A percentile compares a stretch with the other conserved stretches of the same genome.
These are phyloP conservation scores for Lepisosteus osseus DNA, from an alignment of 2,113 vertebrate species.

Conservation along the genomic window DNA sequence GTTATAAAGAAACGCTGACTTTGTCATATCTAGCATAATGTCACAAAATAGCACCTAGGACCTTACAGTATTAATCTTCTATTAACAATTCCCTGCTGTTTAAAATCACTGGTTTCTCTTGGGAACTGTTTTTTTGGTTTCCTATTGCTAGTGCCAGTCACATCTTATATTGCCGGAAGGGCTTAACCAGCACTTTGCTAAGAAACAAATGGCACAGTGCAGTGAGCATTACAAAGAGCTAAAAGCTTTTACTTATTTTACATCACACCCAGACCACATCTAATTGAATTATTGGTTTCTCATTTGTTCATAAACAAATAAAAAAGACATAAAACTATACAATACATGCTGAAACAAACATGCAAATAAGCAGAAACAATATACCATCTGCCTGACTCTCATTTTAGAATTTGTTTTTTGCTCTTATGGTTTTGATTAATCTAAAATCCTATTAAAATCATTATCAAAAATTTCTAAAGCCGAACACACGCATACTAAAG, in stretches of 20 bases:
- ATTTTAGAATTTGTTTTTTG: no score
- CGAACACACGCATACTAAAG: no score
- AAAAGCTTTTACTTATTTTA: not conserved
- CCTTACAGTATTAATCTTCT: conserved; percentile 34
- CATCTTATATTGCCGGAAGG: conserved; percentile 20
- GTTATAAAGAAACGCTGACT: conserved; percentile 28
- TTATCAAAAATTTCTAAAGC: no score
- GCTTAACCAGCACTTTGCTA: conserved; percentile 26
- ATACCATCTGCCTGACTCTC: no score
- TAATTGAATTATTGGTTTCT: conserved; percentile 8
- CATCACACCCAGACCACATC: not conserved
- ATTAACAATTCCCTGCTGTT: conserved; percentile 23
- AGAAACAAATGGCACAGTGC: conserved; percentile 17
- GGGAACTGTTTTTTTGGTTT: not conserved
- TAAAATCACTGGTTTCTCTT: conserved; percentile 9
- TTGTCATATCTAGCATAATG: conserved; percentile 31
- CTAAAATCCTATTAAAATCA: no score
- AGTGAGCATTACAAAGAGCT: not conserved
- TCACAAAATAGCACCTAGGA: conserved; percentile 27
- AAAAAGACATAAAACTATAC: no score
- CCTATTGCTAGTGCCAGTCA: not conserved
- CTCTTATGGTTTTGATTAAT: no score
- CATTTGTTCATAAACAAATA: not conserved
- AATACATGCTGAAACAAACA: no score
- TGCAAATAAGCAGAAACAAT: no score